These are phyloP conservation scores for Murina feae DNA, from an alignment of 2,113 vertebrate genomes.

Conservation along the genomic window DNA sequence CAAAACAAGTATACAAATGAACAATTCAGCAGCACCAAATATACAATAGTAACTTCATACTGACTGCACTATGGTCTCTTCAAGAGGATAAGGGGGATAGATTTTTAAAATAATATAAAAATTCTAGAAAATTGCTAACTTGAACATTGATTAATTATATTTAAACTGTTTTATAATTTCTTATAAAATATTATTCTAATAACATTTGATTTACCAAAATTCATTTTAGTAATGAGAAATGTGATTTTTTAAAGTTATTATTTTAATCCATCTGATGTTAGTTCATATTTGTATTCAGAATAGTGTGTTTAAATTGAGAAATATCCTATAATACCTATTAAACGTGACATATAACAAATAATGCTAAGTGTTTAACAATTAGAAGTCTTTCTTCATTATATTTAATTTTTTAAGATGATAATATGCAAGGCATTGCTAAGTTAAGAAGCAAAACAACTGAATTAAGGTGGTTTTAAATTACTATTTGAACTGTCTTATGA, in stretches of 20 bases:
- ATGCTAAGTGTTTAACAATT: background rate
- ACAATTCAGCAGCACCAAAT: background rate
- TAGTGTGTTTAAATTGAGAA: background rate
- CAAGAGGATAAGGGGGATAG: accelerated
- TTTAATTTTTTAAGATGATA: background rate
- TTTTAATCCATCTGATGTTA: background rate
- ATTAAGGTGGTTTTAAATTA: slow-evolving; percentile 27
- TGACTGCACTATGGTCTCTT: background rate
- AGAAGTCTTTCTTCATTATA: background rate
- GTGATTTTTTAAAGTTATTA: background rate
- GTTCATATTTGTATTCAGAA: background rate
- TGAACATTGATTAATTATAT: background rate
- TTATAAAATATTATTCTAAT: background rate
- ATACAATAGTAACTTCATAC: background rate
- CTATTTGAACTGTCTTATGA: slow-evolving; percentile 35
- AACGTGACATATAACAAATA: background rate
- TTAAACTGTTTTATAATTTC: background rate
- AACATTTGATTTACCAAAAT: background rate
- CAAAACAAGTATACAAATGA: background rate
- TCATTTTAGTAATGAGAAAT: background rate
- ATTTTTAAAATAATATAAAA: background rate
- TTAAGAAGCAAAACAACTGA: slow-evolving; percentile 19
- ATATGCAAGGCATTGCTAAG: background rate
- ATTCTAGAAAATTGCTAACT: background rate
- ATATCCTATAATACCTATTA: background rate